phyloP scores from a whole-genome alignment of 2,113 vertebrate genomes.

The Mungos mungo region DNA sequence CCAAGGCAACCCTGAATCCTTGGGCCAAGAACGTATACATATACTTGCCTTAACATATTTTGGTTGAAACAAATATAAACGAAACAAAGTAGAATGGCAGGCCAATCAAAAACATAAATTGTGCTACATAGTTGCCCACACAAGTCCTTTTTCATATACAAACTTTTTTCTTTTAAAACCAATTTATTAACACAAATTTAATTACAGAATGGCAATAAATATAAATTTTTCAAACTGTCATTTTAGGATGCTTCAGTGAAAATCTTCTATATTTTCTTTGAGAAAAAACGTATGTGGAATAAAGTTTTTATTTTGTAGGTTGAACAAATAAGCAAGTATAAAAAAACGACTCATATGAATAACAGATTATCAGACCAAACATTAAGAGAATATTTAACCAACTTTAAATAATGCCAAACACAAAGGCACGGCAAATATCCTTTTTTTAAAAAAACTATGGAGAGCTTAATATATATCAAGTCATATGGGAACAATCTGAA shows the following conservation, averaged over 20 bases:
- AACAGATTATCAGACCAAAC: not conserved
- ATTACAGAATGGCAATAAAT: not conserved
- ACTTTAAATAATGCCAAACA: not conserved
- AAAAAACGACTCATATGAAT: not conserved
- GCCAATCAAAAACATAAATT: not conserved
- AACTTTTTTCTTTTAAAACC: not conserved
- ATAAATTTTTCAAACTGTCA: constrained; percentile 55
- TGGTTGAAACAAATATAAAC: constrained; percentile 1
- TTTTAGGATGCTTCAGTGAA: constrained; percentile 76
- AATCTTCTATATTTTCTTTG: constrained; percentile 74
- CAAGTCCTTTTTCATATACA: not conserved
- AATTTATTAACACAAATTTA: constrained; percentile 53
- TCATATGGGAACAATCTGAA: not conserved
- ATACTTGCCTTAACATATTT: not conserved
- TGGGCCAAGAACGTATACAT: not conserved
- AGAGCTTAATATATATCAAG: not conserved
- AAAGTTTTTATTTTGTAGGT: not conserved
- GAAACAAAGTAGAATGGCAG: constrained; percentile 30
- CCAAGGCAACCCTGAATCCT: not conserved
- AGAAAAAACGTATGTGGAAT: not conserved
- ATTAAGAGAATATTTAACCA: not conserved
- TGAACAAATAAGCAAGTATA: not conserved
- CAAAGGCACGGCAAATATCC: not conserved
- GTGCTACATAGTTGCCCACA: not conserved
- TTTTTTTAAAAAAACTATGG: not conserved